Base-by-base conservation (phyloP, 2,888 invertebrate species). In the Acrobasis suavella region DNA sequence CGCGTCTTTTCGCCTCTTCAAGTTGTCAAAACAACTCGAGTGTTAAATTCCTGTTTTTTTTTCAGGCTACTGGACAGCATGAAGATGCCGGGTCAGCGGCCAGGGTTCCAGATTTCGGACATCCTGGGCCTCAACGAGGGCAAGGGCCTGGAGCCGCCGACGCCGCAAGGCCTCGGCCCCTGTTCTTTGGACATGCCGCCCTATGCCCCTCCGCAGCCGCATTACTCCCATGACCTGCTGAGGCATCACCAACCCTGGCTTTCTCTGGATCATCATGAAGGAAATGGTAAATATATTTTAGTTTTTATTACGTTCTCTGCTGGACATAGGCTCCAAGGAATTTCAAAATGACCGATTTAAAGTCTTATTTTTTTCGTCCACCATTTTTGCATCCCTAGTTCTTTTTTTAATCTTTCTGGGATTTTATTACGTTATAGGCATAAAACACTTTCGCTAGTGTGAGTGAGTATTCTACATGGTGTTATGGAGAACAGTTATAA, bases 91-190 rank as follows among this genome's bases (percentile, higher is more conserved):
- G 95, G 95, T 61, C 95, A 95, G 78, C 93, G 96, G 73, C 94
- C 96, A 0, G 96, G 98, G 66, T 98, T 98, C 88, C 97, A 97
- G 79, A 98, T 98, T 77, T 97, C 97, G 74, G 98, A 98, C 85
- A 98, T 98, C 78, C 93, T 98, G 78, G 98, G 98, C 75, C 93
- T 98, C 75, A 97, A 97, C 78, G 96, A 96, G 72, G 93, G 93
- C 68, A 86, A 92, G 70, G 85, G 86, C 42, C 76, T 92, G 69
- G 93, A 93, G 72, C 77, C 84, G 1, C 73, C 89, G 10, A 74
- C 86, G 8, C 78, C 86, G 22, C 86, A 80, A 64, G 71, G 81
- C 2, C 71, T 86, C 14, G 83, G 86, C 17, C 80, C 83, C 2
- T 84, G 86, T 59, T 76, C 85, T 2, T 67, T 87, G 56, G 89